phyloP scores from a whole-genome alignment of 2,888 invertebrate genomes.

The Hydrotaea diabolus region DNA sequence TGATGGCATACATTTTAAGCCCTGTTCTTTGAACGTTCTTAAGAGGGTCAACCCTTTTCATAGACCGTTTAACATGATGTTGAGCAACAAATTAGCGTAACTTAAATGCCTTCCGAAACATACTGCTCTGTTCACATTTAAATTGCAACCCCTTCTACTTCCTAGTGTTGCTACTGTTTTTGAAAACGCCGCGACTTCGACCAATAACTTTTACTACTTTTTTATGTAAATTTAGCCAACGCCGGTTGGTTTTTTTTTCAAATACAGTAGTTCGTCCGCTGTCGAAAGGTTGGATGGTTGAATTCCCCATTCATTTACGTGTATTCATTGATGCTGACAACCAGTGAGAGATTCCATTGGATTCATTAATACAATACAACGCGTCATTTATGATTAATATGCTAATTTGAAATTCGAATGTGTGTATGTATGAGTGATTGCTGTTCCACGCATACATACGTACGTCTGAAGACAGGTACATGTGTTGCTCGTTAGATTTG shows the following conservation, averaged over 20 bases:
- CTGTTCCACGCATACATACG: too few species aligned
- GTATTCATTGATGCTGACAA: neutral
- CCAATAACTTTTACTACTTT: conserved; percentile 53
- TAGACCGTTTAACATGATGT: conserved; percentile 61
- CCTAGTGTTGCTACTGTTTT: conserved; percentile 10
- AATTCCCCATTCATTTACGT: neutral
- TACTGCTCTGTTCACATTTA: conserved; percentile 45
- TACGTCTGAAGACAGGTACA: neutral
- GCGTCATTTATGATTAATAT: conserved; percentile 50
- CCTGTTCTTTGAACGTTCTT: neutral
- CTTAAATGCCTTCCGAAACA: conserved; percentile 58
- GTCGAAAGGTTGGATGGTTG: neutral
- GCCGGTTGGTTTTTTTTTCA: neutral
- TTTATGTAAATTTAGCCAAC: conserved; percentile 58
- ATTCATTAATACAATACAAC: neutral
- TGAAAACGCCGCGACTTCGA: neutral
- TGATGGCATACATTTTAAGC: conserved; percentile 31
- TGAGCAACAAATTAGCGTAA: conserved; percentile 61
- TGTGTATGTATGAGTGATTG: neutral
- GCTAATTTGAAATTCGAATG: conserved; percentile 42
- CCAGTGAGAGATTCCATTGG: neutral
- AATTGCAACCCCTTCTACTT: conserved; percentile 55
- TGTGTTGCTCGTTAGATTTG: conserved; percentile 3
- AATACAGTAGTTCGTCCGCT: neutral
- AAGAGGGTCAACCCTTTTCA: conserved; percentile 63